Evolutionary conservation across 2,888 invertebrate species (phyloP).

Genomic region (Atrina japonica): DNA sequence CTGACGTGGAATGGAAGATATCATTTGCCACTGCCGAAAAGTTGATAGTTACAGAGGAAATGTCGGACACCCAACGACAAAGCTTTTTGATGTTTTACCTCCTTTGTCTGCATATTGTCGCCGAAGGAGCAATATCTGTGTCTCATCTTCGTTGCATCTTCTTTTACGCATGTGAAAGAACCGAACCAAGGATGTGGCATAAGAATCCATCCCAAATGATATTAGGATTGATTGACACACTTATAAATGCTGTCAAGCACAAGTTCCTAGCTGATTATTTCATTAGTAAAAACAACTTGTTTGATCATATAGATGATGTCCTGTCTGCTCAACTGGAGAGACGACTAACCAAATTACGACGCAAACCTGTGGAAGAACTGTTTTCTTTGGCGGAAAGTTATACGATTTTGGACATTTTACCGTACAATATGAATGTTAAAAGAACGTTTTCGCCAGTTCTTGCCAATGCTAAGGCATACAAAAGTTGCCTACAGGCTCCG

Average conservation of each 20-base stretch:
- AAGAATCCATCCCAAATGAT: conserved; percentile 55
- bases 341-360: conserved; percentile 51
- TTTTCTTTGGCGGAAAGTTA: conserved; percentile 49
- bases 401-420: conserved; percentile 60
- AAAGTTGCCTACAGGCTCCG: conserved; percentile 42
- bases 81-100: conserved; percentile 59
- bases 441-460: conserved; percentile 54
- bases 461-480: conserved; percentile 49
- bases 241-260: conserved; percentile 53
- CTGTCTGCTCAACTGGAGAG: conserved; percentile 47
- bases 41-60: conserved; percentile 54
- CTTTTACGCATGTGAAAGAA: conserved; percentile 62
- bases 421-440: conserved; percentile 55
- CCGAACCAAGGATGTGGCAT: conserved; percentile 58
- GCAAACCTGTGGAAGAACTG: conserved; percentile 48
- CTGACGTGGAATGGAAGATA: conserved; percentile 62
- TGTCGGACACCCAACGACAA: conserved; percentile 60
- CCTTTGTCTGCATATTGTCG: conserved; percentile 50
- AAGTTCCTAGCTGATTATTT: conserved; percentile 63
- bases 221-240: conserved; percentile 54
- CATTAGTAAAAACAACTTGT: conserved; percentile 59
- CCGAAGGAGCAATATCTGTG: conserved; percentile 46
- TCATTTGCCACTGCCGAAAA: conserved; percentile 63
- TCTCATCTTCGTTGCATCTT: conserved; percentile 60
- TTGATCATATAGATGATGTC: conserved; percentile 52